Evolutionary conservation across 2,888 invertebrate species (phyloP).

Genomic region (Andrena fulva): DNA sequence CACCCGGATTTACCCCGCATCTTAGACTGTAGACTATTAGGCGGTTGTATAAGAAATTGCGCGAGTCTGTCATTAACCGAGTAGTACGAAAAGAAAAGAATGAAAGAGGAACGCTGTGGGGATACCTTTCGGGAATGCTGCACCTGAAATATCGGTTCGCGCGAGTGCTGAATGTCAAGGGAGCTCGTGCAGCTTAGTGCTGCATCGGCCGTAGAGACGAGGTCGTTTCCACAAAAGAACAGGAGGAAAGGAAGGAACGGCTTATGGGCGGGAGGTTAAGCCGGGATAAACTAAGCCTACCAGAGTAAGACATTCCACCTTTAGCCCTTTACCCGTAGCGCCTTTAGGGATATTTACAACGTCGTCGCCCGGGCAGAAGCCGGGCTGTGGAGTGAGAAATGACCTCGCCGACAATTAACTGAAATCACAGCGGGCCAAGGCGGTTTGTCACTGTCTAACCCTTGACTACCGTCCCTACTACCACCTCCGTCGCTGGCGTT

Average conservation of each 20-base stretch:
- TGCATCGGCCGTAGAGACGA: constrained; percentile 20
- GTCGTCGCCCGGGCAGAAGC: constrained; percentile 63
- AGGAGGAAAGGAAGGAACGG: constrained; percentile 61
- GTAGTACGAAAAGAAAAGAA: not conserved
- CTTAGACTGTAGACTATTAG: not conserved
- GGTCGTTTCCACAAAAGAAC: constrained; percentile 61
- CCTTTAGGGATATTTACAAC: constrained; percentile 81
- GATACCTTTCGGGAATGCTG: constrained; percentile 6
- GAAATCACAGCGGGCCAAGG: constrained; percentile 81
- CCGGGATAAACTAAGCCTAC: constrained; percentile 71
- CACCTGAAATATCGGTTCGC: constrained; percentile 12
- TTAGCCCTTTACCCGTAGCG: constrained; percentile 79
- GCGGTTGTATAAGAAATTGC: not conserved
- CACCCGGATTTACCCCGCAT: no score
- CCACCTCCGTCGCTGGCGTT: constrained; percentile 49
- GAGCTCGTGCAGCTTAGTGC: constrained; percentile 10
- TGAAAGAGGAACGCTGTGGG: not conserved
- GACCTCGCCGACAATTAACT: constrained; percentile 82
- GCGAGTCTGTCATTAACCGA: not conserved
- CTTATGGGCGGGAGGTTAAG: constrained; percentile 61
- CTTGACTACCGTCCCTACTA: constrained; percentile 61
- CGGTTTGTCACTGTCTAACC: constrained; percentile 81
- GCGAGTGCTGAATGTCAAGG: not conserved
- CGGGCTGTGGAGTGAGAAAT: constrained; percentile 80
- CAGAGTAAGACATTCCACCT: constrained; percentile 78